phyloP scores from a whole-genome alignment of 2,888 invertebrate genomes.

The Callimorpha dominula region DNA sequence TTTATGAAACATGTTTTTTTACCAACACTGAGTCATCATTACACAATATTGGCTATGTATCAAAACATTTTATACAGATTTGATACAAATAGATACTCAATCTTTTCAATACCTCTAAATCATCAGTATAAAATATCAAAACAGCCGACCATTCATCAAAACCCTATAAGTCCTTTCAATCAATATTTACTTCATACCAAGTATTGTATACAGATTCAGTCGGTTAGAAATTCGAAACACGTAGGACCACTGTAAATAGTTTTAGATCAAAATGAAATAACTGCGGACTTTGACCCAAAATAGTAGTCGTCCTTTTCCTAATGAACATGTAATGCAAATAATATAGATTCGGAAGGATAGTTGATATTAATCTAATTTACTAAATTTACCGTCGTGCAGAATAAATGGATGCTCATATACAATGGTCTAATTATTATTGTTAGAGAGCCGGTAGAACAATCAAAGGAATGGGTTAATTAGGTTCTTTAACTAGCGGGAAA shows the following conservation, averaged over 20 bases:
- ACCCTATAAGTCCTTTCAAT: conserved; percentile 24
- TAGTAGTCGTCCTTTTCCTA: background rate
- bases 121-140: background rate
- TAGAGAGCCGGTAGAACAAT: background rate
- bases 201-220: conserved; percentile 4
- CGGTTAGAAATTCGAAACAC: conserved; percentile 24
- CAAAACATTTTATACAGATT: too few relatives aligned
- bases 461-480: background rate
- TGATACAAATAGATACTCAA: too few relatives aligned
- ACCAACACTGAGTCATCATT: too few relatives aligned
- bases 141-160: conserved; percentile 19
- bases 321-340: background rate
- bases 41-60: too few relatives aligned
- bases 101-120: background rate
- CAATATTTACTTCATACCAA: conserved; percentile 24
- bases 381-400: background rate
- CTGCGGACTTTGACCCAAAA: background rate
- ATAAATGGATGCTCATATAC: background rate
- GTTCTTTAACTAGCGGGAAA: background rate
- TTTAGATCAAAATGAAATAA: conserved; percentile 11
- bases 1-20: too few relatives aligned
- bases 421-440: background rate
- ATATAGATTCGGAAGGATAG: background rate
- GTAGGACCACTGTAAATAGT: conserved; percentile 12
- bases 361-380: background rate